Evolutionary conservation across 2,797 vertebrate genomes (phyloP).

Genomic region (Protonibea diacanthus): DNA sequence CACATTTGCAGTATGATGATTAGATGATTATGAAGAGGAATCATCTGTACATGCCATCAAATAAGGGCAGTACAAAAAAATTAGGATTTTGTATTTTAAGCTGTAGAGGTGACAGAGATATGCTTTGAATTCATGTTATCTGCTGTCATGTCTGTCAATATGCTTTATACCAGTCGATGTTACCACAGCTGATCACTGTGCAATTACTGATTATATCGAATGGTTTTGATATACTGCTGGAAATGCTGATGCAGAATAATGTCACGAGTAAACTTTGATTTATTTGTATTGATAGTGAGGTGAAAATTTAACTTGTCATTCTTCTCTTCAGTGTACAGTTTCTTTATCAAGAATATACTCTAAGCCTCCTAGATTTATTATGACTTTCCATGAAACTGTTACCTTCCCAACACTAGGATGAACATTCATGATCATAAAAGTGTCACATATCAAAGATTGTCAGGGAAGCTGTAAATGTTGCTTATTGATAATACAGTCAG

Average conservation of each 20-base stretch:
- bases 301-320: neutral
- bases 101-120: neutral
- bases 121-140: neutral
- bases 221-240: neutral
- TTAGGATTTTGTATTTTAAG: neutral
- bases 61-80: neutral
- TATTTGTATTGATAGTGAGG: neutral
- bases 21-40: slow-evolving; percentile 11
- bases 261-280: neutral
- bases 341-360: neutral
- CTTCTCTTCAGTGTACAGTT: neutral
- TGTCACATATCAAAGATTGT: too few species aligned
- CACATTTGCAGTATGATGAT: neutral
- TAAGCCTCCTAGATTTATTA: too few species aligned
- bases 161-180: neutral
- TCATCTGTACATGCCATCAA: slow-evolving; percentile 25
- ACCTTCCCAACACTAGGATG: neutral
- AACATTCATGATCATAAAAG: neutral
- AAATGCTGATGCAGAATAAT: neutral
- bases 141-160: neutral
- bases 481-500: neutral
- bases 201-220: neutral
- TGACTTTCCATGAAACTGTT: neutral
- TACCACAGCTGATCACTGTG: neutral
- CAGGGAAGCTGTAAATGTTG: slow-evolving; percentile 12